A percentile compares a stretch with the other conserved stretches of the same genome.
phyloP scores from a whole-genome alignment of 2,113 vertebrate species.

The Platichthys stellatus region DNA sequence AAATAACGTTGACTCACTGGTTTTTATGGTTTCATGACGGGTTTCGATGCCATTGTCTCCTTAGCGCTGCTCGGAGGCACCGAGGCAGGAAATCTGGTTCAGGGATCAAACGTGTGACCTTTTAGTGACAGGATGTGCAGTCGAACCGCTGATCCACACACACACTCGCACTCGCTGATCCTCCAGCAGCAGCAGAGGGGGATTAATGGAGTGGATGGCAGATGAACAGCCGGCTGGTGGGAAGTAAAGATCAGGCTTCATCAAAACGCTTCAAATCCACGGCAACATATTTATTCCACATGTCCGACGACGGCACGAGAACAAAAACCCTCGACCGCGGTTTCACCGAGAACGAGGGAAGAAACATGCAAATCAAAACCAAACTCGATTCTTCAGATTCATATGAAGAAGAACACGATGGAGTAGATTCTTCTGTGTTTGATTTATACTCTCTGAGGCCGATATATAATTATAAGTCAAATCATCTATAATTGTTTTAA shows the following conservation, averaged over 20 bases:
- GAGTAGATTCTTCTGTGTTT: no score
- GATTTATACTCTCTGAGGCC: no score
- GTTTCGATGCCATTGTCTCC: constrained; percentile 12
- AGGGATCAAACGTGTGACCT: constrained; percentile 42
- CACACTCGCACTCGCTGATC: constrained; percentile 39
- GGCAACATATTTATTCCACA: constrained; percentile 61
- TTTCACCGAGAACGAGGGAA: neutral
- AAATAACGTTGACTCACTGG: constrained; percentile 17
- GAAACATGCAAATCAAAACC: neutral
- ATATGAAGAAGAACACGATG: no score
- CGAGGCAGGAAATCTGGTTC: constrained; percentile 9
- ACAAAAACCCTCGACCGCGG: neutral
- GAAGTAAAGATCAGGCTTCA: constrained; percentile 53
- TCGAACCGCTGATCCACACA: constrained; percentile 14
- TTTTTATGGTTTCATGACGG: neutral
- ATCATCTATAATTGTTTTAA: no score
- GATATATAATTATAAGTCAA: no score
- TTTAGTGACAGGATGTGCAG: constrained; percentile 38
- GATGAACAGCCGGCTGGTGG: constrained; percentile 56
- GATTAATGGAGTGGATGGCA: constrained; percentile 69
- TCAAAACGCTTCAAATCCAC: constrained; percentile 49
- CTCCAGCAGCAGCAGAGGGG: constrained; percentile 50
- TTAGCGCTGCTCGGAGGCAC: constrained; percentile 34
- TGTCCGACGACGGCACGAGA: constrained; percentile 3
- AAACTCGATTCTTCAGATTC: no score